Percentiles rank a stretch among this genome's conserved stretches.
phyloP scores from a whole-genome alignment of 2,888 invertebrate genomes.

The Netelia virgata region DNA sequence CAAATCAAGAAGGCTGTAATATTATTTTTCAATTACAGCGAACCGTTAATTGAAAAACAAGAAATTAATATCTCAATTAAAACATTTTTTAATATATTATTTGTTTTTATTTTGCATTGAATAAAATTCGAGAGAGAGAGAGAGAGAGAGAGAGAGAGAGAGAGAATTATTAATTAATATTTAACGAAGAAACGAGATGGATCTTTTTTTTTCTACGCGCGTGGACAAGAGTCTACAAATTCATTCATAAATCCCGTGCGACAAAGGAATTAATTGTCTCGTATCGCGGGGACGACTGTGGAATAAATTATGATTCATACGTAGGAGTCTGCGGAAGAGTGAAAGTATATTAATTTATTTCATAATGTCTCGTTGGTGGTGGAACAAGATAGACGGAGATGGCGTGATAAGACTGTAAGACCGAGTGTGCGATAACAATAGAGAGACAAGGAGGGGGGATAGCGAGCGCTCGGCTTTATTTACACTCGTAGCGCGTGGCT shows the following conservation, averaged over 20 bases:
- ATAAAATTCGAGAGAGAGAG: too few relatives aligned
- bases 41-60: background rate
- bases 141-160: too few relatives aligned
- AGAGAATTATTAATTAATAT: too few relatives aligned
- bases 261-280: background rate
- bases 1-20: too few relatives aligned
- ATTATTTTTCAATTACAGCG: background rate
- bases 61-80: background rate
- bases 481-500: background rate
- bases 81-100: too few relatives aligned
- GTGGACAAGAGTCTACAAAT: too few relatives aligned
- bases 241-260: background rate
- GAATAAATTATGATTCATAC: constrained; percentile 48
- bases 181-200: background rate
- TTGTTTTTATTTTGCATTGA: too few relatives aligned
- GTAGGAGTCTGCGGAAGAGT: constrained; percentile 4
- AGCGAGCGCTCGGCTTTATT: background rate
- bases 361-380: constrained; percentile 42
- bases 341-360: constrained; percentile 59
- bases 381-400: background rate
- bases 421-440: too few relatives aligned
- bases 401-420: background rate
- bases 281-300: background rate
- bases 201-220: too few relatives aligned
- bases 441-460: too few relatives aligned